Evolutionary conservation across 2,888 invertebrate species (phyloP), one percentile per base, ranked within the genome.

Genomic region (Apamea sordens): DNA sequence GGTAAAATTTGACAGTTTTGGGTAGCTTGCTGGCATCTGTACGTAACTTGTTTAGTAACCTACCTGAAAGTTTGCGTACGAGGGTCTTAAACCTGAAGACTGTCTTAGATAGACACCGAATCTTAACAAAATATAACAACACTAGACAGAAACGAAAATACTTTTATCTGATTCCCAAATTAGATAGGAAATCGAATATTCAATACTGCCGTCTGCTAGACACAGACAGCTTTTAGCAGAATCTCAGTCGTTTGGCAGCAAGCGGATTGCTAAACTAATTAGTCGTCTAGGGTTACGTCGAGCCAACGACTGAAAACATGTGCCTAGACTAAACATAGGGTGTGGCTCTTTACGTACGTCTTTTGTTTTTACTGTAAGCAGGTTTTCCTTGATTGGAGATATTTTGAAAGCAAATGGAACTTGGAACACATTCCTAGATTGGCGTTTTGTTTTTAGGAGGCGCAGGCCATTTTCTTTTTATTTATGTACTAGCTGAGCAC

Each of bases 241-340:
- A 61, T 74, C 28, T 32, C 36, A 56, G 71, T 36, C 61, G 68
- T 87, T 85, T 85, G 85, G 85, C 85, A 79, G 68, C 53, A 1
- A 87, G 67, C 72, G 11, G 75, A 74, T 84, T 28, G 13, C 78
- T 64, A 67, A 79, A 76, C 78, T 89, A 84, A 87, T 89, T 84
- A 87, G 79, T 13, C 59, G 76, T 64, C 36, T 73, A 73, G 77
- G 79, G 68, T 85, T 79, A n/a, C 56, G 56, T 24, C 56, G 56
- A 79, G 86, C 69, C 76, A 86, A 78, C 36, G 59, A 44, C 47
- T 79, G 15, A 10, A 24, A 32, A 71, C 70, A 61, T 59, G 36
- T 50, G 59, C 41, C 32, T 50, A 50, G 64, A 32, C 59, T 36
- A 61, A 28, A 72, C 50, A 70, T 32, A 83, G 69, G 41, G n/a